Percentiles rank a stretch among this genome's conserved stretches.
phyloP scores from a whole-genome alignment of 2,797 vertebrate species.

The Chloroceryle amazona region DNA sequence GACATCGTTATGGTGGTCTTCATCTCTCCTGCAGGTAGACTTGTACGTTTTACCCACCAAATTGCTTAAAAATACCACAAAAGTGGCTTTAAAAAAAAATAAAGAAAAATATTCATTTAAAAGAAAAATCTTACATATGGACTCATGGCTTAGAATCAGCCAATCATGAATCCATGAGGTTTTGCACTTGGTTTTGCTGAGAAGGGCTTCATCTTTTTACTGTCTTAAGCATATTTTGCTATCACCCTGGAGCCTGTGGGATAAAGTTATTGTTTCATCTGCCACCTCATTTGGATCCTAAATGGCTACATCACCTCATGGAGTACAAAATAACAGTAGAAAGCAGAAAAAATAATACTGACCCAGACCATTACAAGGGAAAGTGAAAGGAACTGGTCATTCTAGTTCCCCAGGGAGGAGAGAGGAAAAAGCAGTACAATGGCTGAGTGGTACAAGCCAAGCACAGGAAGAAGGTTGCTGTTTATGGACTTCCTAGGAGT shows the following conservation, averaged over 20 bases:
- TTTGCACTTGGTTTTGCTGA: neutral
- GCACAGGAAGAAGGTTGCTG: constrained; percentile 12
- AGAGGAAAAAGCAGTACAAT: constrained; percentile 47
- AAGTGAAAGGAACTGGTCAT: constrained; percentile 45
- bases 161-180: neutral
- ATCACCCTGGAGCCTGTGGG: accelerated
- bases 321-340: neutral
- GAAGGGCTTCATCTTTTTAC: neutral
- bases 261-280: constrained; percentile 19
- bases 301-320: neutral
- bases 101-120: neutral
- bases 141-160: neutral
- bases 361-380: neutral
- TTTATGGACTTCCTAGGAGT: constrained; percentile 43
- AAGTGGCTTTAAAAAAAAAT: neutral
- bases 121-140: neutral
- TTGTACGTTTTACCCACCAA: neutral
- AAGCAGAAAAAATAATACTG: neutral
- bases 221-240: neutral
- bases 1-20: neutral
- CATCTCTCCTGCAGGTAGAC: neutral
- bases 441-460: neutral
- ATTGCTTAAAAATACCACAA: neutral
- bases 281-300: neutral
- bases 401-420: neutral